Evolutionary conservation across 1,140 invertebrate species (phyloP), one percentile per base, ranked within the genome.

Genomic region (Pomacea maculata): DNA sequence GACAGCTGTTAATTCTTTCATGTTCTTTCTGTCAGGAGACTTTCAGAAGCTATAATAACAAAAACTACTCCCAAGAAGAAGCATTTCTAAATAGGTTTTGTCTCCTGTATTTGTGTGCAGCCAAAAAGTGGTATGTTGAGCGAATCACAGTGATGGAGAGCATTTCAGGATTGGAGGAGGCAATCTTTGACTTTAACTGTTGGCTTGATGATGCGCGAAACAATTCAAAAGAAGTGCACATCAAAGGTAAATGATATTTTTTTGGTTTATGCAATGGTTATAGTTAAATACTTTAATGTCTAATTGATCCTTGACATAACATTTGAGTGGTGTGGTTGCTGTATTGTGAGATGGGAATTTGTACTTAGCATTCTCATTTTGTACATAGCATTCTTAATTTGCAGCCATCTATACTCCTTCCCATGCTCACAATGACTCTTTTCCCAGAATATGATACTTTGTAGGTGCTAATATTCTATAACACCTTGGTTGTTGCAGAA

Each of bases 121-220:
- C 81, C 29, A 81, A 85, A 55, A 70, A 79, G 45, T 88, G 85
- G 86, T 86, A 65, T 82, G 81, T 87, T 19, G 86, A 87, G 9
- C 81, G 80, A 63, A 83, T 88, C 25, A 68, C 65, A 63, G 81
- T 88, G 55, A 83, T 83, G 82, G 87, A 88, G 70, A 84, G 83
- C 70, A 70, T 84, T 19, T 79, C 80, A 71, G 84, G 86, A 21
- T 55, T 87, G 52, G 81, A 77, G n/a, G 84, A 87, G 71, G 82
- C 72, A 84, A 83, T 88, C 68, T 88, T 87, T 79, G 81, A 80
- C 72, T 87, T 85, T 76, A 81, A 84, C 63, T 75, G 71, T 21
- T 81, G 84, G 83, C 79, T 88, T 74, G 78, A 85, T 70, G 77
- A 77, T 61, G 72, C 73, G 21, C 72, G 71, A 52, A 74, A 83